phyloP scores from a whole-genome alignment of 2,888 invertebrate genomes.

The Dasysyrphus tricinctus region DNA sequence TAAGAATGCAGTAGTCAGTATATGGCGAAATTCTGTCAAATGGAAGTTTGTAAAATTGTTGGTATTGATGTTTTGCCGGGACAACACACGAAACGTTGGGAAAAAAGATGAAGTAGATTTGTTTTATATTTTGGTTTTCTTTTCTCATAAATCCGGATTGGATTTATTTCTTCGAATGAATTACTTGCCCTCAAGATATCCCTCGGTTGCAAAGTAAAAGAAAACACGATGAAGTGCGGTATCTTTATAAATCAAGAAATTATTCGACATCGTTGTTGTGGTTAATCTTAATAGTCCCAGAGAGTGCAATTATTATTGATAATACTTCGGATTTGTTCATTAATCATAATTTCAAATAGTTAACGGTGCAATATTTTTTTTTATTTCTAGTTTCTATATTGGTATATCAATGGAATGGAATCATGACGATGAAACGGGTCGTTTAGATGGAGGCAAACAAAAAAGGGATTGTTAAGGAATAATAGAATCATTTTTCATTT shows the following conservation, averaged over 20 bases:
- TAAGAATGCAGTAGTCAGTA: too few species aligned
- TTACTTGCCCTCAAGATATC: neutral
- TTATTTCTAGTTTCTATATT: constrained; percentile 16
- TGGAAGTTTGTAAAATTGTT: too few species aligned
- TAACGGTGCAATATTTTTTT: constrained; percentile 27
- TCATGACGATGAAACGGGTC: neutral
- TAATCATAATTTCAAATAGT: constrained; percentile 44
- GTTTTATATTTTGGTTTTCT: too few species aligned
- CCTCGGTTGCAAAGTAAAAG: neutral
- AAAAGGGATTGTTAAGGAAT: neutral
- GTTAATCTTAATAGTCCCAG: constrained; percentile 35
- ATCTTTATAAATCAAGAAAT: constrained; percentile 10
- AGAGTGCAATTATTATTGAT: constrained; percentile 39
- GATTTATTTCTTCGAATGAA: neutral
- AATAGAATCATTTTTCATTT: constrained; percentile 12
- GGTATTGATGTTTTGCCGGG: too few species aligned
- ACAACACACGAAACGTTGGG: too few species aligned
- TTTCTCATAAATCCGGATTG: too few species aligned
- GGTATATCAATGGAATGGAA: neutral
- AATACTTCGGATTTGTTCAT: constrained; percentile 23
- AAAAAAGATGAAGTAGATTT: too few species aligned
- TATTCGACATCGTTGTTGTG: constrained; percentile 6
- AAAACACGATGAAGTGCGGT: constrained; percentile 1
- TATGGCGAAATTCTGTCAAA: too few species aligned
- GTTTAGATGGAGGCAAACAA: neutral